Percentiles rank a stretch among this genome's conserved stretches.
phyloP scores from a whole-genome alignment of 1,140 invertebrate species.

The Nasonia giraulti region DNA sequence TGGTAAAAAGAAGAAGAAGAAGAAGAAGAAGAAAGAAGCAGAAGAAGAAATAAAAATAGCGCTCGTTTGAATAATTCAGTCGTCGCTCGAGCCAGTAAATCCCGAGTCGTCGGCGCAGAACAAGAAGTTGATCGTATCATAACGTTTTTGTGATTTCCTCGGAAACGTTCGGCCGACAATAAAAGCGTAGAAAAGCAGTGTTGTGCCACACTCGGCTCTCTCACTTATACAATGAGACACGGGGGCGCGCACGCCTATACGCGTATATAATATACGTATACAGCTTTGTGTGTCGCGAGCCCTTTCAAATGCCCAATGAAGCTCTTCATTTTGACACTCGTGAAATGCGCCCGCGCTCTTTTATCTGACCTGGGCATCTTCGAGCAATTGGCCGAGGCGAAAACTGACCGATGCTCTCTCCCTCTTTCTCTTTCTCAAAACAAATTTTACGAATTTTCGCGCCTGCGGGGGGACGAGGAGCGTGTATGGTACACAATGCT shows the following conservation, averaged over 20 bases:
- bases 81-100: conserved; percentile 36
- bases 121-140: conserved; percentile 31
- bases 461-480: not conserved
- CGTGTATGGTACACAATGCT: not conserved
- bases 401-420: not conserved
- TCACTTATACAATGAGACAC: not conserved
- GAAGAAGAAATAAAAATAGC: not conserved
- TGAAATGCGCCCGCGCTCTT: conserved; percentile 54
- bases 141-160: conserved; percentile 41
- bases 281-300: not conserved
- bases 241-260: not conserved
- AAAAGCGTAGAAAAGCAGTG: conserved; percentile 18
- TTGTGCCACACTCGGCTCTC: conserved; percentile 1
- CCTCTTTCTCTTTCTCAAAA: not conserved
- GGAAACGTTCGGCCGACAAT: conserved; percentile 25
- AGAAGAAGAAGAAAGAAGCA: not conserved
- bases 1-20: not conserved
- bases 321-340: conserved; percentile 31
- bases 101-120: not conserved
- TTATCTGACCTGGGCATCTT: conserved; percentile 59
- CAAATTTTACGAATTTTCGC: conserved; percentile 29
- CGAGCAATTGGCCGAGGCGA: conserved; percentile 45
- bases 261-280: not conserved
- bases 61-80: conserved; percentile 42
- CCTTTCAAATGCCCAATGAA: conserved; percentile 3